A percentile compares a stretch with the other conserved stretches of the same genome.
Evolutionary conservation across 2,113 vertebrate species (phyloP).

Genomic region (Cephalopterus ornatus): DNA sequence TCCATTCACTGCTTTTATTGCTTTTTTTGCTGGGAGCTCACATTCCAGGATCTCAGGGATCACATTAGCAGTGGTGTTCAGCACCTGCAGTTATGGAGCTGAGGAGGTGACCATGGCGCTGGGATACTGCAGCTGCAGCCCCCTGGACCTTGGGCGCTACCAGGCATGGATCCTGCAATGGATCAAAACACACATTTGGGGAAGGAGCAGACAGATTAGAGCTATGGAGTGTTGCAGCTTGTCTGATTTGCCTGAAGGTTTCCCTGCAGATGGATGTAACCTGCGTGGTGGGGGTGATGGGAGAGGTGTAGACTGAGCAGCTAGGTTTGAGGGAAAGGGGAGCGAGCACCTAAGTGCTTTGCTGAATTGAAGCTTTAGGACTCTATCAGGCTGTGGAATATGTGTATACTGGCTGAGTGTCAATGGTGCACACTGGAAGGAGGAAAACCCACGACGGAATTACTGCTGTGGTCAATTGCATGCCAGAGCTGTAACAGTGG

Average conservation of each 20-base stretch:
- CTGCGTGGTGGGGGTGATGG: not conserved
- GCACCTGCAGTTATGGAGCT: not conserved
- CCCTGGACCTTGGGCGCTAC: not conserved
- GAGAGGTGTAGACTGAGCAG: not conserved
- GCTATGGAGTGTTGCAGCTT: not conserved
- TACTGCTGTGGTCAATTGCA: not conserved
- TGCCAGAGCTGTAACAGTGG: not conserved
- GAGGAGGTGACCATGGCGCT: fast-evolving
- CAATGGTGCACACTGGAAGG: fast-evolving
- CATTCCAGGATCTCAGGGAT: not conserved
- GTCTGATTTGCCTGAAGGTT: not conserved
- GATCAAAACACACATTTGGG: not conserved
- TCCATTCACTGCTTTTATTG: not conserved
- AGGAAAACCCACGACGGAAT: not conserved
- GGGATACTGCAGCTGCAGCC: not conserved
- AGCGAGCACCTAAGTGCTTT: fast-evolving
- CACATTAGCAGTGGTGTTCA: fast-evolving
- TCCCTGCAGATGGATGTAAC: fast-evolving
- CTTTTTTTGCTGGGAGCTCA: not conserved
- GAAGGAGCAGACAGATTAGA: not conserved
- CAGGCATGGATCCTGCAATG: fast-evolving
- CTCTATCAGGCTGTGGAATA: not conserved
- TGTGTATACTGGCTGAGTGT: fast-evolving
- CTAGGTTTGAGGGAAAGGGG: not conserved
- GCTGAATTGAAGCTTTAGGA: not conserved